Conservation (phyloP, 2,113 vertebrate genomes). For the Zonotrichia leucophrys region DNA sequence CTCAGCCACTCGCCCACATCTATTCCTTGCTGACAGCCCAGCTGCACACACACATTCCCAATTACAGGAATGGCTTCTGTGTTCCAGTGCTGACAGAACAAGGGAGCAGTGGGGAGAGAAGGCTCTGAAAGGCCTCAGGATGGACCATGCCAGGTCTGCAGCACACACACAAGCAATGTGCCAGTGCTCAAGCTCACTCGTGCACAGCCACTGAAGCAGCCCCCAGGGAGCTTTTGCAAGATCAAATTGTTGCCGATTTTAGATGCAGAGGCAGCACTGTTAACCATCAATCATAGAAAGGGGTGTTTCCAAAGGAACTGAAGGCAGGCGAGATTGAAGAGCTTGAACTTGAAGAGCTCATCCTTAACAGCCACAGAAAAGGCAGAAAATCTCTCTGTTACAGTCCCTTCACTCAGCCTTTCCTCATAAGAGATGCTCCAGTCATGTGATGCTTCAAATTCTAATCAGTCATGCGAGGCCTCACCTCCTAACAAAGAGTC, state of each 20-base stretch:
- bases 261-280: background rate
- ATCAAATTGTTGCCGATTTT: background rate
- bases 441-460: background rate
- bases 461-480: background rate
- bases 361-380: background rate
- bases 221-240: background rate
- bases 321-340: background rate
- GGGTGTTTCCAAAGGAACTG: background rate
- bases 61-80: background rate
- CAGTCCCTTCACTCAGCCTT: background rate
- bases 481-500: background rate
- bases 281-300: background rate
- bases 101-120: background rate
- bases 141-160: background rate
- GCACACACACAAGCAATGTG: background rate
- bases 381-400: background rate
- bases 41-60: background rate
- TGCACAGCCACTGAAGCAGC: background rate
- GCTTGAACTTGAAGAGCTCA: background rate
- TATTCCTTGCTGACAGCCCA: constrained; percentile 28
- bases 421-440: background rate
- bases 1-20: background rate
- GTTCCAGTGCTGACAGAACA: background rate
- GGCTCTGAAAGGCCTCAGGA: background rate
- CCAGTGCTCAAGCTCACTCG: background rate